These are phyloP conservation scores for Rhinophrynus dorsalis DNA, from an alignment of 2,797 vertebrate genomes.

Conservation along the genomic window DNA sequence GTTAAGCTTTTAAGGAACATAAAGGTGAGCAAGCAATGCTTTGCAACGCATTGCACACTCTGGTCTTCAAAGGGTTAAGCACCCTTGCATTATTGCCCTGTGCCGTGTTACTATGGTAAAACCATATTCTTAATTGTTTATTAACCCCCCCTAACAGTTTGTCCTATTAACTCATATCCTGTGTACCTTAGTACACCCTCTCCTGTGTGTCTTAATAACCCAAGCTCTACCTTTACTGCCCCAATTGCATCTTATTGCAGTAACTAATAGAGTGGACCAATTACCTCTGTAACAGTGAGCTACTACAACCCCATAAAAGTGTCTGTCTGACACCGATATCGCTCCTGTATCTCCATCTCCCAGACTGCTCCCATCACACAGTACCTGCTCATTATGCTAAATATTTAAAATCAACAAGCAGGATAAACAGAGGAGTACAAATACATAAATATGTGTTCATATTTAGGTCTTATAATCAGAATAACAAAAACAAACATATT, in stretches of 20 bases:
- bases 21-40: too few relatives aligned
- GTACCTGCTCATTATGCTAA: constrained; percentile 74
- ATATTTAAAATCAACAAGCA: constrained; percentile 71
- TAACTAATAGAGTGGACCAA: neutral
- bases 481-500: too few relatives aligned
- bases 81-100: too few relatives aligned
- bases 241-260: neutral
- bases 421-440: constrained; percentile 67
- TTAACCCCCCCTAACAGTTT: too few relatives aligned
- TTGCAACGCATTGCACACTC: too few relatives aligned
- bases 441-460: too few relatives aligned
- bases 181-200: neutral
- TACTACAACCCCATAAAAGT: neutral
- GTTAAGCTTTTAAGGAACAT: too few relatives aligned
- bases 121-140: too few relatives aligned
- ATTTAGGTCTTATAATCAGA: too few relatives aligned
- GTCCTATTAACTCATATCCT: neutral
- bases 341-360: constrained; percentile 26
- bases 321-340: constrained; percentile 24
- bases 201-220: too few relatives aligned
- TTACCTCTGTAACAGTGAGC: neutral
- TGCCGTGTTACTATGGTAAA: too few relatives aligned
- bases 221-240: neutral
- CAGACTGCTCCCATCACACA: constrained; percentile 13
- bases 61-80: too few relatives aligned